Percentiles rank a stretch among this genome's conserved stretches.
Conservation (phyloP, 2,113 vertebrate species). For the Murina feae region DNA sequence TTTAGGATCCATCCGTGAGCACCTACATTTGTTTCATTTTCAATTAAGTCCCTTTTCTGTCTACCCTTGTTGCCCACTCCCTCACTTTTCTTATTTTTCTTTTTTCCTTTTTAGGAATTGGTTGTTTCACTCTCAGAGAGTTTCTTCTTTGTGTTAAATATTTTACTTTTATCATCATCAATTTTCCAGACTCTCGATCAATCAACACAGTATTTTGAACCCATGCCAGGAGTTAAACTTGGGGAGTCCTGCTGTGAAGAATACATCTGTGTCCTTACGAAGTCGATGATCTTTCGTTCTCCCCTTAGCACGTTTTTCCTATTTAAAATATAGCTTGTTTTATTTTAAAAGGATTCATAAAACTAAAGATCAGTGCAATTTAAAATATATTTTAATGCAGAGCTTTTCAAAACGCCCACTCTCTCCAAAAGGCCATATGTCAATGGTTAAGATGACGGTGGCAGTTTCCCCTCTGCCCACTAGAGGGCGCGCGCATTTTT, state of each 20-base stretch:
- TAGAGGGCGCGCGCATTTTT: conserved; percentile 68
- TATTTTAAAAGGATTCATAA: background rate
- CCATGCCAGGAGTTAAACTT: background rate
- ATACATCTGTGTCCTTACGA: background rate
- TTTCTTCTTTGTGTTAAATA: background rate
- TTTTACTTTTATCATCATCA: background rate
- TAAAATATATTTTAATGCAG: background rate
- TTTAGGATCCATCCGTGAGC: background rate
- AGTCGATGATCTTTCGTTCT: background rate
- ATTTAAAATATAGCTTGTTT: background rate
- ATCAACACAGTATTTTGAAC: background rate
- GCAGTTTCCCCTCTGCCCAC: conserved; percentile 48
- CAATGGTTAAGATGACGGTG: background rate
- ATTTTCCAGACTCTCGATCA: background rate
- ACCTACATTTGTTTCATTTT: background rate
- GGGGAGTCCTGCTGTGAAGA: background rate
- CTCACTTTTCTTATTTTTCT: background rate
- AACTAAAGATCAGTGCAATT: background rate
- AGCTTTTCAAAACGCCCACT: background rate
- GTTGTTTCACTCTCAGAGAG: background rate
- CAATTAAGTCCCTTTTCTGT: background rate
- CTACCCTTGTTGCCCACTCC: accelerated
- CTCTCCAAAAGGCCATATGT: background rate
- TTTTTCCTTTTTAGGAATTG: background rate
- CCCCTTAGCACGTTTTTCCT: background rate